phyloP scores from a whole-genome alignment of 2,888 invertebrate genomes.

The Catocala nupta region DNA sequence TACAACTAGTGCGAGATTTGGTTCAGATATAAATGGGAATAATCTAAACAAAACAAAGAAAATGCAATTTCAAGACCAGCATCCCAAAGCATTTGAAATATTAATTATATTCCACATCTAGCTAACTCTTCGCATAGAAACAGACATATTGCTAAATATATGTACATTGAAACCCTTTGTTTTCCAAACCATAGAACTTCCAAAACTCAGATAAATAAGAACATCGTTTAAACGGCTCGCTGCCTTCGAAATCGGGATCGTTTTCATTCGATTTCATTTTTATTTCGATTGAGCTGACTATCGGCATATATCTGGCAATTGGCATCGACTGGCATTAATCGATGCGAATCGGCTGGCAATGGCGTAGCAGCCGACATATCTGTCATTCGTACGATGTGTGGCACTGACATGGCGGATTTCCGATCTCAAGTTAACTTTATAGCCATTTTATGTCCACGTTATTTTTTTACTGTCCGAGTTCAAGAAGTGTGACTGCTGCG shows the following conservation, averaged over 20 bases:
- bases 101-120: too few species aligned
- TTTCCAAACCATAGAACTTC: not conserved
- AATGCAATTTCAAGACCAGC: too few species aligned
- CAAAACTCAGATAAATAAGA: not conserved
- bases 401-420: constrained; percentile 18
- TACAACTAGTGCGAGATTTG: too few species aligned
- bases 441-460: constrained; percentile 45
- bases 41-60: too few species aligned
- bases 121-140: too few species aligned
- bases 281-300: constrained; percentile 5
- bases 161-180: too few species aligned
- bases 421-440: constrained; percentile 12
- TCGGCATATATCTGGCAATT: constrained; percentile 13
- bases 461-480: constrained; percentile 39
- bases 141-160: too few species aligned
- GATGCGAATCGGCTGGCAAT: constrained; percentile 12
- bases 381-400: constrained; percentile 12
- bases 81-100: too few species aligned
- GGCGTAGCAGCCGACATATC: constrained; percentile 8
- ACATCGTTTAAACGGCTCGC: constrained; percentile 8
- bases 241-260: not conserved
- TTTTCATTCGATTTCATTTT: constrained; percentile 14
- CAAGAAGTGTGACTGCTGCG: too few species aligned
- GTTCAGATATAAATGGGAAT: too few species aligned
- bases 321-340: constrained; percentile 19